Evolutionary conservation across 2,888 invertebrate genomes (phyloP).

Genomic region (Alviniconcha strummeri): DNA sequence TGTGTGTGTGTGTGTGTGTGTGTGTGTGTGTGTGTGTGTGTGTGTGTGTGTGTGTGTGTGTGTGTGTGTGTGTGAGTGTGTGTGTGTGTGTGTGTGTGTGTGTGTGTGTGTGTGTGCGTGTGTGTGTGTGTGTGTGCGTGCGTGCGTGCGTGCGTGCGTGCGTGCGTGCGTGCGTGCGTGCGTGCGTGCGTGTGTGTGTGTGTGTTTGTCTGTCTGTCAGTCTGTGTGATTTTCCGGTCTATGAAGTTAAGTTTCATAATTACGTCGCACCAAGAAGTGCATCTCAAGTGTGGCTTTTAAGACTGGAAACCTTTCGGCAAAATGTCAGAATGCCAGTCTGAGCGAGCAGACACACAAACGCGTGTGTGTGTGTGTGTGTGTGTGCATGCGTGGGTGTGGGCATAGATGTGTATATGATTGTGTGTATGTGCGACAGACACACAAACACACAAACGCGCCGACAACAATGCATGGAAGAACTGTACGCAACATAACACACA

Average conservation of each 20-base stretch:
- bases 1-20: neutral
- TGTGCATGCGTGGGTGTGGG: neutral
- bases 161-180: neutral
- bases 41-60: neutral
- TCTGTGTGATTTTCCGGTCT: neutral
- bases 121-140: neutral
- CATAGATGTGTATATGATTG: neutral
- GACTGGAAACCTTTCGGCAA: neutral
- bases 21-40: neutral
- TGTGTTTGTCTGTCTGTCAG: neutral
- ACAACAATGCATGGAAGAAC: too few species aligned
- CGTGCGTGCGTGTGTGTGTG: slow-evolving; percentile 8
- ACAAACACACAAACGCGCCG: too few species aligned
- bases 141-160: slow-evolving; percentile 1
- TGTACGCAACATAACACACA: too few species aligned
- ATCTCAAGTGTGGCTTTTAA: neutral
- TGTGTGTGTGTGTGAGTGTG: slow-evolving; percentile 2
- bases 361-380: slow-evolving; percentile 3
- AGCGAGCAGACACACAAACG: neutral
- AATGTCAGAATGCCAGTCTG: too few species aligned
- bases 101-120: too few species aligned
- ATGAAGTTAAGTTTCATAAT: neutral
- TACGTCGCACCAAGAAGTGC: neutral
- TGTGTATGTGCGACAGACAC: neutral
- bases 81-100: neutral